A percentile compares a stretch with the other conserved stretches of the same genome.
These are phyloP conservation scores for Scomber scombrus DNA, from an alignment of 2,113 vertebrate species.

Conservation along the genomic window DNA sequence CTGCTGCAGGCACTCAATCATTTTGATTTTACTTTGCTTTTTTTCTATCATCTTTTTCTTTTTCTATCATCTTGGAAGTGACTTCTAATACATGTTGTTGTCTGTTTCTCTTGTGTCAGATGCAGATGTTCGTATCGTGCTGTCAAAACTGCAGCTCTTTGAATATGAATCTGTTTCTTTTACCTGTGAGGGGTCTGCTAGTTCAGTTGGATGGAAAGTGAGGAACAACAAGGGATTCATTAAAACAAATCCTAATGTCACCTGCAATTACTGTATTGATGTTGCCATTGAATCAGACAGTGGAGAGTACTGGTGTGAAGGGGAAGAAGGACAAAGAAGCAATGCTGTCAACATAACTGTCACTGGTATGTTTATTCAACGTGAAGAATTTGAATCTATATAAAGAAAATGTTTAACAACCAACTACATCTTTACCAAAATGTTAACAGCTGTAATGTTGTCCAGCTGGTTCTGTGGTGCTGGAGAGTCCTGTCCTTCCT, in stretches of 20 bases:
- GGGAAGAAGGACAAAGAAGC: neutral
- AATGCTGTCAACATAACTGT: neutral
- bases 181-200: neutral
- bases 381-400: too few species aligned
- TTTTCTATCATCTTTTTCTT: too few species aligned
- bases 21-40: too few species aligned
- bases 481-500: conserved; percentile 44
- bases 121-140: neutral
- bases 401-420: too few species aligned
- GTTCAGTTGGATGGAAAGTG: neutral
- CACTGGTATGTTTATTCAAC: neutral
- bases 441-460: too few species aligned
- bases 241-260: neutral
- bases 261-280: neutral
- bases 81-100: too few species aligned
- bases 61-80: too few species aligned
- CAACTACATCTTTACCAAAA: too few species aligned
- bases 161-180: neutral
- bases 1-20: too few species aligned
- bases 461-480: conserved; percentile 8
- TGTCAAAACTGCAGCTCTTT: neutral
- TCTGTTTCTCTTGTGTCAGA: neutral
- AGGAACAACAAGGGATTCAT: neutral
- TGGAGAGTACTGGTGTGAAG: neutral
- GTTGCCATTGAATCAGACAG: neutral